Percentiles rank a stretch among this genome's conserved stretches.
Conservation (phyloP, 1,140 invertebrate genomes). For the Pseudobourletiella spinata region DNA sequence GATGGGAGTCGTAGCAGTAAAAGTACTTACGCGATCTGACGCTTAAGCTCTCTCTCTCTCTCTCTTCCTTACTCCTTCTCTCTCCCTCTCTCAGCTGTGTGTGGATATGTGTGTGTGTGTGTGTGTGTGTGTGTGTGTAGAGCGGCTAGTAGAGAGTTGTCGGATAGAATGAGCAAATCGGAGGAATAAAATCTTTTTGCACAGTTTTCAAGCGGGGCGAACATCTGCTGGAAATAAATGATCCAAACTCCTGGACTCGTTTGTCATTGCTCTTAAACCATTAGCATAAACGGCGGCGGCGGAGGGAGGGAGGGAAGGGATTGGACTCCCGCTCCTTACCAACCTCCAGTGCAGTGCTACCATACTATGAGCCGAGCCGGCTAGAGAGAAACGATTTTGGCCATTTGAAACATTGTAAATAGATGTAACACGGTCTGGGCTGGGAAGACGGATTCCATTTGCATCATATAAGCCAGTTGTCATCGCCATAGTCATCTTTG, state of each 20-base stretch:
- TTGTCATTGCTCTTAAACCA: slow-evolving; percentile 25
- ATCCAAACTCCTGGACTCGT: slow-evolving; percentile 29
- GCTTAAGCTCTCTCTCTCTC: background rate
- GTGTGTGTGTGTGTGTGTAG: background rate
- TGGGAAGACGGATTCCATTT: slow-evolving; percentile 2
- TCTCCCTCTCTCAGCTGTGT: background rate
- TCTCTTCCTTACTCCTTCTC: background rate
- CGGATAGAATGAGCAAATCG: slow-evolving; percentile 11
- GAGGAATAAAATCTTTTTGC: slow-evolving; percentile 21
- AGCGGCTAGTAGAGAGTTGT: background rate
- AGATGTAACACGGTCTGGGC: too few relatives aligned
- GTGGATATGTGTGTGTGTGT: background rate
- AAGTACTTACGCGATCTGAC: background rate
- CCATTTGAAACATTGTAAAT: background rate
- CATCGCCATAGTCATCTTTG: too few relatives aligned
- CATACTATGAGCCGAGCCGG: too few relatives aligned
- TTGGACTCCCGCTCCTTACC: too few relatives aligned
- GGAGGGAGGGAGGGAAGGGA: too few relatives aligned
- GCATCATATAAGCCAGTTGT: too few relatives aligned
- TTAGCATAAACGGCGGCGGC: slow-evolving; percentile 20
- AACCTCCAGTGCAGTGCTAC: too few relatives aligned
- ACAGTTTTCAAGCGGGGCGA: slow-evolving; percentile 13
- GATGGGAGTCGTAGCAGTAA: slow-evolving; percentile 1
- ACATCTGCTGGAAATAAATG: slow-evolving; percentile 32
- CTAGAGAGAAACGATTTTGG: too few relatives aligned